Evolutionary conservation across 2,113 vertebrate species (phyloP).

Genomic region (Nibea albiflora): DNA sequence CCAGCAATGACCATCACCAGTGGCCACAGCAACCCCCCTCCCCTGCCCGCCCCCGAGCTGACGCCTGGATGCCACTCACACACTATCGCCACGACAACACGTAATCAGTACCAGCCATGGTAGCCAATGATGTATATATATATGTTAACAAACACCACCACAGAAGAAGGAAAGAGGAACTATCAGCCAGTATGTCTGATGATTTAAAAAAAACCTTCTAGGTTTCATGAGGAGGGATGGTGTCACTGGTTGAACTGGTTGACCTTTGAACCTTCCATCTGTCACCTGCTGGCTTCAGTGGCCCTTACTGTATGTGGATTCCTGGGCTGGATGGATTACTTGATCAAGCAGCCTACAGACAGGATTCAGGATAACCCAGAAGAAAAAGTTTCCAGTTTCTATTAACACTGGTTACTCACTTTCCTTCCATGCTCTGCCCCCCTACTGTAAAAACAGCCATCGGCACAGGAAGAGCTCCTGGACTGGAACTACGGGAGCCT

Average conservation of each 20-base stretch:
- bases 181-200: conserved; percentile 16
- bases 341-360: conserved; percentile 5
- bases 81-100: conserved; percentile 66
- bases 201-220: neutral
- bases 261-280: conserved; percentile 32
- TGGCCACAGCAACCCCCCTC: conserved; percentile 39
- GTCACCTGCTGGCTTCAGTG: neutral
- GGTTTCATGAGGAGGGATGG: conserved; percentile 35
- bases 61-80: conserved; percentile 65
- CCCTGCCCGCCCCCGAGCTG: neutral
- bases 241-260: conserved; percentile 48
- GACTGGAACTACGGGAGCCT: conserved; percentile 36
- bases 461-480: conserved; percentile 23
- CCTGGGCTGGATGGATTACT: conserved; percentile 45
- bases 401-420: conserved; percentile 27
- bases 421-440: conserved; percentile 38
- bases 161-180: conserved; percentile 42
- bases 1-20: conserved; percentile 83
- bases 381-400: conserved; percentile 41
- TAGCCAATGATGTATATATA: conserved; percentile 76
- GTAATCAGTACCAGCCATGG: conserved; percentile 68
- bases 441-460: conserved; percentile 26
- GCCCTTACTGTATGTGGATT: conserved; percentile 31
- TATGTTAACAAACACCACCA: conserved; percentile 64
- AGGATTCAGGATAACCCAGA: conserved; percentile 31